These are phyloP conservation scores for Mus spicilegus DNA, from an alignment of 2,113 vertebrate genomes.

Conservation along the genomic window DNA sequence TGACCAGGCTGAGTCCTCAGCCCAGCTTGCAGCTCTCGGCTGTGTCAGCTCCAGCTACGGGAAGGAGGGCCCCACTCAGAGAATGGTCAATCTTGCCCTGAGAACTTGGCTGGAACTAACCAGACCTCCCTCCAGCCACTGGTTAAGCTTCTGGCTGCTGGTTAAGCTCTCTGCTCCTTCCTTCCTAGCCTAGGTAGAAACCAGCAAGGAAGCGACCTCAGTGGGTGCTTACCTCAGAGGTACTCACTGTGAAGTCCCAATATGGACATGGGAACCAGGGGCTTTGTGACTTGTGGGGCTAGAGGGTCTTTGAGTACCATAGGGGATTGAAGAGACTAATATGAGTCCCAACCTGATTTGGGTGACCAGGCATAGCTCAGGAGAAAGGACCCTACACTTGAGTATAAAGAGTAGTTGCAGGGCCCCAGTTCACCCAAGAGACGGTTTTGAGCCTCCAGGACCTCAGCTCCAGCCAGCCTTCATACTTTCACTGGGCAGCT, in stretches of 20 bases:
- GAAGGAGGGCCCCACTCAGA: neutral
- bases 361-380: neutral
- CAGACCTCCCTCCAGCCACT: neutral
- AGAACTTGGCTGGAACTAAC: neutral
- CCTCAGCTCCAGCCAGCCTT: too few species aligned
- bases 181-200: neutral
- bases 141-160: neutral
- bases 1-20: neutral
- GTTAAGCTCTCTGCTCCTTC: neutral
- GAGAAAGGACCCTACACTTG: neutral
- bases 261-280: neutral
- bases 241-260: too few species aligned
- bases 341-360: neutral
- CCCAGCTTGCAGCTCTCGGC: neutral
- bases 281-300: neutral
- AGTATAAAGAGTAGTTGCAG: neutral
- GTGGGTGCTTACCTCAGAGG: neutral
- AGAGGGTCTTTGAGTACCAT: neutral
- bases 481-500: neutral
- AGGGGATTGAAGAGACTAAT: neutral
- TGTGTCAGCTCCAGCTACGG: neutral
- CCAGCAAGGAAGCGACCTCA: neutral
- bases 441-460: neutral
- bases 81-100: neutral
- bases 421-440: neutral